Evolutionary conservation across 2,888 invertebrate genomes (phyloP).

Genomic region (Polyommatus icarus): DNA sequence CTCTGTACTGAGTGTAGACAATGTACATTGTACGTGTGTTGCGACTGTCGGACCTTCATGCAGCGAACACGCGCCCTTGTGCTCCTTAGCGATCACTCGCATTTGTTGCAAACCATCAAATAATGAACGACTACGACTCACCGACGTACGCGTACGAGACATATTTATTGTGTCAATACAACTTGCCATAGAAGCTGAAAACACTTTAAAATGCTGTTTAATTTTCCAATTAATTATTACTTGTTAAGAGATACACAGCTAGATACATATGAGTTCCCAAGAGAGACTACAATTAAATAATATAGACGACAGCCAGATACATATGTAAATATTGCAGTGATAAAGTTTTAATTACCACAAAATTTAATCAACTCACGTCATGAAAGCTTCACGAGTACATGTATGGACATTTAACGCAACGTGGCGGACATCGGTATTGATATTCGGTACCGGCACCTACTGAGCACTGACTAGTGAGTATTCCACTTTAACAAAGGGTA

Average conservation of each 20-base stretch:
- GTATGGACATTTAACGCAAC: not conserved
- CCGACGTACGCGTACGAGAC: slow-evolving; percentile 18
- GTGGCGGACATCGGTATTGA: slow-evolving; percentile 2
- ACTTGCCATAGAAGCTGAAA: not conserved
- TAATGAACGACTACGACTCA: slow-evolving; percentile 48
- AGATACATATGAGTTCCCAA: no score
- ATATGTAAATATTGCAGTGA: not conserved
- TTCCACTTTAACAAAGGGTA: not conserved
- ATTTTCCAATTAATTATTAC: not conserved
- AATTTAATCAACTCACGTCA: slow-evolving; percentile 10
- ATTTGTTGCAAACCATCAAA: slow-evolving; percentile 60
- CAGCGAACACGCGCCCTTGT: slow-evolving; percentile 57
- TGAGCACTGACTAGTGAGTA: not conserved
- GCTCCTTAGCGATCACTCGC: slow-evolving; percentile 65
- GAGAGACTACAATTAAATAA: no score
- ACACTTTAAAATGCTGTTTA: not conserved
- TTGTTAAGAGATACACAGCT: not conserved
- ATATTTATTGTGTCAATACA: not conserved
- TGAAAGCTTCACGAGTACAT: slow-evolving; percentile 9
- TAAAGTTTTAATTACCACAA: not conserved
- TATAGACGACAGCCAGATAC: no score
- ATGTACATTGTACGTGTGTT: not conserved
- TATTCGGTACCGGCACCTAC: not conserved
- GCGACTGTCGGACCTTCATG: slow-evolving; percentile 25
- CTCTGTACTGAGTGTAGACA: not conserved